Percentiles rank a stretch among this genome's conserved stretches.
Conservation (phyloP, 2,113 vertebrate genomes). For the Crypturellus undulatus region DNA sequence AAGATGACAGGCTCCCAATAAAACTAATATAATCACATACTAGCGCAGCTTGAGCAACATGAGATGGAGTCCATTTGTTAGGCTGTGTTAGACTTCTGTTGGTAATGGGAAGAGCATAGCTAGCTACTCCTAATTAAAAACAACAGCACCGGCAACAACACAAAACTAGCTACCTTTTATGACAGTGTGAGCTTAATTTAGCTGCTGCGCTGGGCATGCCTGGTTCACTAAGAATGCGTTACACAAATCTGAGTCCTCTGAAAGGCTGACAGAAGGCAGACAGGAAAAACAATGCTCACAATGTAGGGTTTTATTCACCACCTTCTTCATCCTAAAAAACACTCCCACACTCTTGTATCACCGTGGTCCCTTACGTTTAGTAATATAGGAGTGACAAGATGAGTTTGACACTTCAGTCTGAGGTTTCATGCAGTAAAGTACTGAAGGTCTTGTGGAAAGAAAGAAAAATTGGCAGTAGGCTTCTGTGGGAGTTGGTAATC, state of each 20-base stretch:
- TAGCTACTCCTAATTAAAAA: background rate
- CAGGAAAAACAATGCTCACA: background rate
- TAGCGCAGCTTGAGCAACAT: background rate
- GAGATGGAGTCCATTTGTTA: background rate
- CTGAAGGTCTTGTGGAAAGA: background rate
- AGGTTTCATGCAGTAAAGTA: background rate
- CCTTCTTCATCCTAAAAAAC: background rate
- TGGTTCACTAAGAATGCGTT: background rate
- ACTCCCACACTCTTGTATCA: background rate
- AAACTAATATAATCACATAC: conserved; percentile 9
- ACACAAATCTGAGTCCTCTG: background rate
- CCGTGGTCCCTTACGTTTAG: background rate
- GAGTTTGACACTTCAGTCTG: background rate
- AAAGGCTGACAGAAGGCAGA: background rate
- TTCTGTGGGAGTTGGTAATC: background rate
- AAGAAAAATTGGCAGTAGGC: background rate
- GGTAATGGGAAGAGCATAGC: background rate
- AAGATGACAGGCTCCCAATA: conserved; percentile 17
- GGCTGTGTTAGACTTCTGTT: background rate
- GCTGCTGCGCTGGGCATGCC: background rate
- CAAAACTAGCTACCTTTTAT: background rate
- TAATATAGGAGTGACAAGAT: background rate
- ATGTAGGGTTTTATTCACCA: background rate
- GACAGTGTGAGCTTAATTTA: background rate
- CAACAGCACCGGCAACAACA: background rate